Conservation (phyloP, 2,888 invertebrate species). For the Meiosimyza decipiens region DNA sequence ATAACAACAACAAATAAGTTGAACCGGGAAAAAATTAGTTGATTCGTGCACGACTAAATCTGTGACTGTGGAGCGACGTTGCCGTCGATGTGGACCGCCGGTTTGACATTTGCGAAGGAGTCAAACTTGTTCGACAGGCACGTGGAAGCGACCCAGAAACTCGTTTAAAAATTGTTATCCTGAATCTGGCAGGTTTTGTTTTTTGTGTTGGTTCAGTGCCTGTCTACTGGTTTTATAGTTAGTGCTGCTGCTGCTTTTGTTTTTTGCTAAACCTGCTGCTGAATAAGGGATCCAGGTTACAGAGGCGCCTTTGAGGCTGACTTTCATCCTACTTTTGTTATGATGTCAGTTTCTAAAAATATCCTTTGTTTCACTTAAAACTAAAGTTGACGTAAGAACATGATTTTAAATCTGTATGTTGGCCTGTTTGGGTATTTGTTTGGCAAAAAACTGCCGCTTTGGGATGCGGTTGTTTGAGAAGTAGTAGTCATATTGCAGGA, state of each 20-base stretch:
- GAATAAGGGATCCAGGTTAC: not conserved
- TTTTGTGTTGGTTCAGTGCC: slow-evolving; percentile 30
- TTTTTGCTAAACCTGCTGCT: slow-evolving; percentile 12
- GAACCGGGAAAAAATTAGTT: slow-evolving; percentile 28
- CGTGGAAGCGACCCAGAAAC: slow-evolving; percentile 50
- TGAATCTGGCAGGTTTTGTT: slow-evolving; percentile 33
- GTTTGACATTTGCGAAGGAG: slow-evolving; percentile 64
- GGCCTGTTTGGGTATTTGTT: not conserved
- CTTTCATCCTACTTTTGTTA: not conserved
- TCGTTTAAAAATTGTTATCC: slow-evolving; percentile 39
- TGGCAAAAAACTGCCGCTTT: not conserved
- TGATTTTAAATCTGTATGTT: not conserved
- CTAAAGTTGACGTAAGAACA: not conserved
- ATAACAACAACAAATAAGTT: not conserved
- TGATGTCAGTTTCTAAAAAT: slow-evolving; percentile 27
- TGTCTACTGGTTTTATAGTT: not conserved
- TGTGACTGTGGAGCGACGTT: not conserved
- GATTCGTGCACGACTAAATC: slow-evolving; percentile 9
- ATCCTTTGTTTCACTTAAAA: slow-evolving; percentile 4
- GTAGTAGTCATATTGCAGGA: too few species aligned
- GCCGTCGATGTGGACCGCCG: slow-evolving; percentile 16
- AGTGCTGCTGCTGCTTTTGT: not conserved
- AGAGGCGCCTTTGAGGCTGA: not conserved
- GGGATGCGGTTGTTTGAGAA: not conserved
- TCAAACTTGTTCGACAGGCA: slow-evolving; percentile 65